A percentile compares a stretch with the other conserved stretches of the same genome.
Evolutionary conservation across 2,797 vertebrate species (phyloP).

Genomic region (Chiroxiphia lanceolata): DNA sequence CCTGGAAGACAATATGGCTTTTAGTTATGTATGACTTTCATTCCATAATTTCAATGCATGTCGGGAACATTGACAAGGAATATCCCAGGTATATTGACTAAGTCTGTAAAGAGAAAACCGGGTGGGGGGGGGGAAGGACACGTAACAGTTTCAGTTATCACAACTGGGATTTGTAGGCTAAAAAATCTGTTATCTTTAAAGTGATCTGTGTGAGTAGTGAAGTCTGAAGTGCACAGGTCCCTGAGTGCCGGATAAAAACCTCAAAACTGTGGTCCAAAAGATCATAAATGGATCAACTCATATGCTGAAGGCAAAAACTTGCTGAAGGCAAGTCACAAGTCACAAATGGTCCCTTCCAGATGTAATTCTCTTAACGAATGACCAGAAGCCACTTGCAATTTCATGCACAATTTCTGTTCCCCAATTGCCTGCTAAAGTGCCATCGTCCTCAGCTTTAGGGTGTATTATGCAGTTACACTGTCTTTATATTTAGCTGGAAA

Average conservation of each 20-base stretch:
- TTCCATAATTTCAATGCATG: background rate
- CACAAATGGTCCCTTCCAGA: background rate
- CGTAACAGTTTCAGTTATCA: background rate
- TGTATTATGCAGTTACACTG: background rate
- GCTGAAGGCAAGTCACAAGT: background rate
- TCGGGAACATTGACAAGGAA: background rate
- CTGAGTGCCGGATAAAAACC: background rate
- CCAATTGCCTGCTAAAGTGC: background rate
- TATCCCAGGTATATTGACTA: fast-evolving
- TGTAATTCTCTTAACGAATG: background rate
- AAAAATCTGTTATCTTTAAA: background rate
- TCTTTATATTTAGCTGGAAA: background rate
- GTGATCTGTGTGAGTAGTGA: background rate
- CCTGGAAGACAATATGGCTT: background rate
- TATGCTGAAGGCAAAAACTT: background rate
- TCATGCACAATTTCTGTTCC: background rate
- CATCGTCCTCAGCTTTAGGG: background rate
- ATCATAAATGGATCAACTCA: background rate
- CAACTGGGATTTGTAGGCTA: background rate
- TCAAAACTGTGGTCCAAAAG: background rate
- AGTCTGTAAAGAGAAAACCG: background rate
- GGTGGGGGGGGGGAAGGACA: fast-evolving
- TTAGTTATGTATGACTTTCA: background rate
- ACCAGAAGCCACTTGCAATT: background rate
- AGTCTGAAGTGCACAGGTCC: background rate